These are phyloP conservation scores for Bombylius major DNA, from an alignment of 2,888 invertebrate genomes.

Conservation along the genomic window DNA sequence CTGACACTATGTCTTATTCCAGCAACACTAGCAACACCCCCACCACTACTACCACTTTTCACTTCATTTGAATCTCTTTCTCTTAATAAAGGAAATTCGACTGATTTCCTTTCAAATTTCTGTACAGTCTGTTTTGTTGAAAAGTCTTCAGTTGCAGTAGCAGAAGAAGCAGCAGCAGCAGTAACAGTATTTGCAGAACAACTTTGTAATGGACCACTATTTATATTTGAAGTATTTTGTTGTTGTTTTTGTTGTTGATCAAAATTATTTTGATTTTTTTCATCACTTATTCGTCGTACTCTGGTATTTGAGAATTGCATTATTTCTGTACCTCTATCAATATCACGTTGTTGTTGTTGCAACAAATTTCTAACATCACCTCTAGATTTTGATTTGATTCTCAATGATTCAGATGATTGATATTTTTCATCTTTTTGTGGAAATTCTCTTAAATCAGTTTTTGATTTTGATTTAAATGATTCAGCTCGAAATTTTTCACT, in stretches of 20 bases:
- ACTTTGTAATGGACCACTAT: neutral
- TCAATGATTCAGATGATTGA: constrained; percentile 27
- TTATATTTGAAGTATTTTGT: constrained; percentile 2
- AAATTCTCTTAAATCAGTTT: constrained; percentile 31
- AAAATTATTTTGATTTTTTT: constrained; percentile 35
- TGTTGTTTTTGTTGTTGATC: constrained; percentile 12
- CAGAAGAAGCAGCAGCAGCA: constrained; percentile 13
- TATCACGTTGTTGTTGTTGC: constrained; percentile 21
- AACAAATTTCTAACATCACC: constrained; percentile 27
- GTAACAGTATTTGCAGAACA: constrained; percentile 12
- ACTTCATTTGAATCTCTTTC: constrained; percentile 21
- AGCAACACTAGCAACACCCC: constrained; percentile 2
- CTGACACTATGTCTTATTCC: constrained; percentile 20
- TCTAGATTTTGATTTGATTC: constrained; percentile 35
- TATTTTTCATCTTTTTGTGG: constrained; percentile 25
- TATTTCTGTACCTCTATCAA: constrained; percentile 12
- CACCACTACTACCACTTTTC: constrained; percentile 14
- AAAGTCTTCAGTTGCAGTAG: constrained; percentile 17
- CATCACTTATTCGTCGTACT: constrained; percentile 34
- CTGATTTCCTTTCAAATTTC: constrained; percentile 28
- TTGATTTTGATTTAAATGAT: constrained; percentile 49
- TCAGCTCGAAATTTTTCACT: constrained; percentile 78
- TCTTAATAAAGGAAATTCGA: constrained; percentile 19
- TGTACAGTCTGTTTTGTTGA: constrained; percentile 23
- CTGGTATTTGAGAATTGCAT: constrained; percentile 12